These are phyloP conservation scores for Amphipoea lucens DNA, from an alignment of 2,888 invertebrate genomes.

Conservation along the genomic window DNA sequence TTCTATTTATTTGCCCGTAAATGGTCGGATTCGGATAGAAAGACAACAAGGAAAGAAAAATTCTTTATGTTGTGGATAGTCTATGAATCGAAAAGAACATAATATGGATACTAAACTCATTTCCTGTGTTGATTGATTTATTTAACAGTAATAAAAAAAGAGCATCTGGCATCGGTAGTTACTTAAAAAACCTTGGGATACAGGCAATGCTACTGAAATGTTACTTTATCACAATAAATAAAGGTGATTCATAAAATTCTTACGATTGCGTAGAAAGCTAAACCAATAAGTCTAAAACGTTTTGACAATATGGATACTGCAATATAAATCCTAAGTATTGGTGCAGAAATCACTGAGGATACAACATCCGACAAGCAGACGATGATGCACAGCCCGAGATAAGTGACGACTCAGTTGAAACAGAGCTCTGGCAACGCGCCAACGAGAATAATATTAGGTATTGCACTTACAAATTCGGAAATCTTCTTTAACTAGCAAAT, in stretches of 20 bases:
- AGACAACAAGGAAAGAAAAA: background rate
- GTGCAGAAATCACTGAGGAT: conserved; percentile 15
- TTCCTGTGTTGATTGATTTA: conserved; percentile 13
- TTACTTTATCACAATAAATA: background rate
- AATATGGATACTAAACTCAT: conserved; percentile 15
- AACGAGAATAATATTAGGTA: conserved; percentile 24
- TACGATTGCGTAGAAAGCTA: background rate
- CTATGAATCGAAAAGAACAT: background rate
- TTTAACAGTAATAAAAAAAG: conserved; percentile 11
- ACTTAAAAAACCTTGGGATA: background rate
- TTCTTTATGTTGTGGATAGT: background rate
- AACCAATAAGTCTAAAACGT: background rate
- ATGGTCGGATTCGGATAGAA: background rate
- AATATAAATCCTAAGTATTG: background rate
- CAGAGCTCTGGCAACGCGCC: conserved; percentile 17
- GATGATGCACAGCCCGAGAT: conserved; percentile 35
- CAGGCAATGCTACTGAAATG: background rate
- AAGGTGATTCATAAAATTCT: background rate
- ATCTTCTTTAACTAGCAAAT: conserved; percentile 9
- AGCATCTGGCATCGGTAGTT: conserved; percentile 12
- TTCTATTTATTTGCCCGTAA: conserved; percentile 4
- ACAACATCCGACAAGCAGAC: conserved; percentile 11
- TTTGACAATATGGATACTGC: background rate
- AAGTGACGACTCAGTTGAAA: conserved; percentile 22
- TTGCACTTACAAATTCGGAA: conserved; percentile 4